Base-by-base conservation (phyloP, 2,113 vertebrate genomes). In the Cyphomyrus plagiostoma region DNA sequence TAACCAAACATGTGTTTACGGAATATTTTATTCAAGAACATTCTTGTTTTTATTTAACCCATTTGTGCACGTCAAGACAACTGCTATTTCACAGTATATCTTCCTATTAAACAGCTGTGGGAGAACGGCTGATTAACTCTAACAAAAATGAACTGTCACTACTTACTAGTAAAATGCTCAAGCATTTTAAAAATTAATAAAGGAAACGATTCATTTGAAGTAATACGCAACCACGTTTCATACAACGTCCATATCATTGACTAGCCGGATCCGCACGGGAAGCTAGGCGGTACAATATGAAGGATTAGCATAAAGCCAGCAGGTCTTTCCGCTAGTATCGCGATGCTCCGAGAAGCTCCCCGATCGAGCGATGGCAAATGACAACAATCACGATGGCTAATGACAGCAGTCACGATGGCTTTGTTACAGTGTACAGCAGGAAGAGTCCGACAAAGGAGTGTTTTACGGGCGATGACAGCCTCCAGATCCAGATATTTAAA, bases 311-410 rank as follows among this genome's bases (percentile, higher is more conserved):
- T 11, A 70, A 26, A n/a, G 62, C 62, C 62, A 30, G 62, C 62
- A 4, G n/a, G 26, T 11, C n/a, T 10, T 11, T 30, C n/a, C 62
- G 62, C 3, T 53, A 53, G 35, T 94, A 94, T 95, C 95, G 95
- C 95, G 95, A 92, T 90, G 91, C 88, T 92, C 93, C 35, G 0
- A 3, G 4, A 15, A 48, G 83, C 11, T 89, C 62, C 5, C 89
- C 62, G 50, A 52, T 52, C 50, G 91, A 93, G 93, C 90, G 77
- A 96, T 96, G 95, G 95, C 94, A 94, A 94, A 91, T 93, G 94
- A 94, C 91, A 93, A 94, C 93, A 93, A 90, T 90, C 90, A 92
- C 87, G 82, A 96, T 96, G 95, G 95, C 94, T 94, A 94, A 91
- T 93, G 94, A 94, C 91, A 93, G 94, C 93, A 93, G 90, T 90